Base-by-base conservation (phyloP, 2,113 vertebrate genomes). In the Silurus meridionalis region DNA sequence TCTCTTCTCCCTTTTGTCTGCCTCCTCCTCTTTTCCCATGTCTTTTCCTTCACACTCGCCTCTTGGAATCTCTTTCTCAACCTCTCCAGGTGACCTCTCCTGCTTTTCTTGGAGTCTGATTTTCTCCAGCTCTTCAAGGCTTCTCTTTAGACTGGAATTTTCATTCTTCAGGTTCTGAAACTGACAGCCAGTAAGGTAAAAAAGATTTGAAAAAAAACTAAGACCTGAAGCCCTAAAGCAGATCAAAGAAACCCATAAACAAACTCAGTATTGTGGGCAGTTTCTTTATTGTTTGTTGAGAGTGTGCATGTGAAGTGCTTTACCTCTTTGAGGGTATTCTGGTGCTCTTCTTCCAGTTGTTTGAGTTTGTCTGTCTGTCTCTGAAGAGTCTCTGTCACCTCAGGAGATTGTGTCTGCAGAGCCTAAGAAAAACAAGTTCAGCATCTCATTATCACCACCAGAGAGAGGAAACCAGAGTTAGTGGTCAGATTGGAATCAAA, bases 141-240 rank as follows among this genome's bases (percentile, higher is more conserved):
- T 91, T 67, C 89, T 90, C 88, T 93, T 94, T 83, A 95, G 86
- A 72, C 90, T 90, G 80, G 66, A 86, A 80, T 94, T 95, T 93
- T 96, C 95, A 86, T 94, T 94, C 89, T 93, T 94, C 90, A 95
- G 69, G 87, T 94, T 93, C 90, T 95, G 91, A 84, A 93, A 91
- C 95, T 96, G 93, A 87, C 90, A 89, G 77, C 60, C 87, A n/a
- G 57, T 1, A 21, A 23, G 19, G 28, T 13, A 46, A 61, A 46
- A 83, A 81, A 46, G 83, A 81, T 83, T 66, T 85, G 61, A 89
- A 72, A 86, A 37, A 37, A 58, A 81, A 77, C 77, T 87, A 79
- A 86, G 75, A 85, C 21, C 46, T 57, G n/a, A 61, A 80, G 85
- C 84, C 53, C 60, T 64, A 67, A 80, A 83, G 50, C 28, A 84